Evolutionary conservation across 2,797 vertebrate species (phyloP).

Genomic region (Neosilurus mollespiculum): DNA sequence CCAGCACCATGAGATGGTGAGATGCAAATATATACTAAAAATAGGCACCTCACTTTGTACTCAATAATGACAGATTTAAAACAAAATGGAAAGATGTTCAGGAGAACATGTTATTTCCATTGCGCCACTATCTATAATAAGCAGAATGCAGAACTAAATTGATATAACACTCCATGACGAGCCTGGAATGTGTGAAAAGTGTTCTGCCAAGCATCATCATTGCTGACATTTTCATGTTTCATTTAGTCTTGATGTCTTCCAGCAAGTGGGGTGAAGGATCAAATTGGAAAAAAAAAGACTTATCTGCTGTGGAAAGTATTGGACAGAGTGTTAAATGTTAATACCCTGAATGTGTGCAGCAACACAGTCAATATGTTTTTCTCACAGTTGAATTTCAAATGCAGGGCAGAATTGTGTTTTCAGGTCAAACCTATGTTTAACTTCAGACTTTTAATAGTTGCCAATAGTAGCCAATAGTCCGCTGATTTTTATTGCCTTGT

Average conservation of each 20-base stretch:
- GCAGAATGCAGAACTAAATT: background rate
- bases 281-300: slow-evolving; percentile 17
- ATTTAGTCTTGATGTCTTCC: background rate
- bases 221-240: slow-evolving; percentile 32
- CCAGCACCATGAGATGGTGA: background rate
- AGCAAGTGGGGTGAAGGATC: slow-evolving; percentile 15
- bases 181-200: slow-evolving; percentile 11
- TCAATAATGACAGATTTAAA: slow-evolving; percentile 23
- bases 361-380: slow-evolving; percentile 5
- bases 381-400: background rate
- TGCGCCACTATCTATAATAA: slow-evolving; percentile 6
- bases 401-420: background rate
- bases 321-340: background rate
- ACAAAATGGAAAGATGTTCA: slow-evolving; percentile 13
- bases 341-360: slow-evolving; percentile 3
- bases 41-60: background rate
- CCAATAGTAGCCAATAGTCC: too few relatives aligned
- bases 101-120: slow-evolving; percentile 2
- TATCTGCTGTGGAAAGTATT: slow-evolving; percentile 16
- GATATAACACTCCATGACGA: background rate
- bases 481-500: too few relatives aligned
- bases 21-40: slow-evolving; percentile 23
- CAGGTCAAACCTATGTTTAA: background rate
- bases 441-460: background rate
- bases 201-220: background rate